Evolutionary conservation across 2,113 vertebrate genomes (phyloP), one percentile per base, ranked within the genome.

Genomic region (Erythrocercus mccallii): DNA sequence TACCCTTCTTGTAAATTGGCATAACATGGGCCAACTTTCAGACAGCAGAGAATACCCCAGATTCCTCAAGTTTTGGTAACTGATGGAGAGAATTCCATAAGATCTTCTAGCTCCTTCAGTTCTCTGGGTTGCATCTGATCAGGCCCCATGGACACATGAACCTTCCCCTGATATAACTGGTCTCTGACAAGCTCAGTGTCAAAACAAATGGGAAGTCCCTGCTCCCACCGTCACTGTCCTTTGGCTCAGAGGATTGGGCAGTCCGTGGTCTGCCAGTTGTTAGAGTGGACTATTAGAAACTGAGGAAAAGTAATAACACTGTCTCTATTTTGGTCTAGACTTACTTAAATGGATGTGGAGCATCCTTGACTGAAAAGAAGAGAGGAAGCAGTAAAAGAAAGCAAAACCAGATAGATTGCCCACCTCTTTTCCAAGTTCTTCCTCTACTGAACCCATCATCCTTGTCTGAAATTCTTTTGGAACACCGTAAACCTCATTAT

Each of bases 191-290:
- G 11, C 3, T 31, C 47, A 35, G 9, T 35, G 17, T 42, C 0
- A 0, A 76, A 61, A 76, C 4, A 23, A 62, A 33, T 33, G 14
- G 10, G 15, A 54, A 61, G 12, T 23, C 5, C 15, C 10, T 31
- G 25, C 7, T 69, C 10, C n/a, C 10, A 48, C 5, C 2, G 1
- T 35, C 24, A 10, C 0, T 1, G 30, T 61, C 20, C 14, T 48
- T 47, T 76, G 15, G 14, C 6, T 48, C 31, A 42, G 17, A 9
- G 27, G 6, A 70, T 1, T 4, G 7, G 4, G 4, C 7, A 51
- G 33, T 7, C 4, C 3, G 3, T 22, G 17, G 2, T 71, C 20
- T 44, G 8, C 5, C 4, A 58, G 8, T 45, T 45, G 21, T 21
- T 45, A 45, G 45, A 21, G 11, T 45, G 6, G 20, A 50, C 35